Conservation (phyloP, 2,888 invertebrate genomes). For the Deilephila porcellus region DNA sequence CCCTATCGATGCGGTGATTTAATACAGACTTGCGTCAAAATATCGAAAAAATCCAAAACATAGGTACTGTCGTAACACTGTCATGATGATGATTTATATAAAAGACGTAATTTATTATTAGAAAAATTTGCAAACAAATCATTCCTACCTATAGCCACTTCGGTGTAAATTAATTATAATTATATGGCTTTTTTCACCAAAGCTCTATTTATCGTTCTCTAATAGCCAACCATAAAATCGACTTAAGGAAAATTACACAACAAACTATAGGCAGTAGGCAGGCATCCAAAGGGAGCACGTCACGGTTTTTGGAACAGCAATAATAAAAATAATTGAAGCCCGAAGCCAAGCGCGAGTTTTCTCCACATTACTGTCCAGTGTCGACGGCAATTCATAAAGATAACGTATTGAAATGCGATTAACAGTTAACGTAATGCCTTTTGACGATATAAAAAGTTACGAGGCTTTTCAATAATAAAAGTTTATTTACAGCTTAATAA, state of each 20-base stretch:
- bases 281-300: constrained; percentile 47
- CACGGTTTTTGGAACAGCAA: constrained; percentile 56
- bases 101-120: too few species aligned
- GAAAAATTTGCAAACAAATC: too few species aligned
- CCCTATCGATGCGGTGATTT: too few species aligned
- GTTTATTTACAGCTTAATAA: constrained; percentile 68
- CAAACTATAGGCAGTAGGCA: neutral
- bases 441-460: constrained; percentile 63
- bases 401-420: constrained; percentile 68
- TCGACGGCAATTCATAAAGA: constrained; percentile 66
- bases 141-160: too few species aligned
- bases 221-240: neutral
- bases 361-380: constrained; percentile 56
- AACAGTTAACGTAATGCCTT: constrained; percentile 70
- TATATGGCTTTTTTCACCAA: too few species aligned
- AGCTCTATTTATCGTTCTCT: neutral
- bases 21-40: too few species aligned
- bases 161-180: too few species aligned
- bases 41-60: too few species aligned
- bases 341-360: constrained; percentile 58
- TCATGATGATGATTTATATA: too few species aligned
- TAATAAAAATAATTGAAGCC: constrained; percentile 61
- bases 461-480: constrained; percentile 64
- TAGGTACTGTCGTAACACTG: too few species aligned
- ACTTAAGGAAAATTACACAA: constrained; percentile 25